Evolutionary conservation across 2,888 invertebrate genomes (phyloP), one percentile per base, ranked within the genome.

Genomic region (Tipula vernalis): DNA sequence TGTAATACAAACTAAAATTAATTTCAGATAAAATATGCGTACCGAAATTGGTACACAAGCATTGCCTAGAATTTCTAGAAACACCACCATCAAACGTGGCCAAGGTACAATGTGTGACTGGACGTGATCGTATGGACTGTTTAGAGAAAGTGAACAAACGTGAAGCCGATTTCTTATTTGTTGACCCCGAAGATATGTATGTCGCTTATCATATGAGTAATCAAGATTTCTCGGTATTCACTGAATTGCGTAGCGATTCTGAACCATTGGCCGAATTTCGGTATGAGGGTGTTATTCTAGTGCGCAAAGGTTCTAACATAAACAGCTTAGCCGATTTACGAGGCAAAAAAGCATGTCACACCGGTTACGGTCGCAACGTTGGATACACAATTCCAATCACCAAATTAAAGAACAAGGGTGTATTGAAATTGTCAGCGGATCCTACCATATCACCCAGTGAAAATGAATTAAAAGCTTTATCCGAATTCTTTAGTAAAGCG

Each of bases 111-210:
- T 96, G 96, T 91, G 92, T 96, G 13, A 91, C 95, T 0, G 96
- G 95, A 0, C 93, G 96, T 89, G 96, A 96, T 91, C 94, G 95
- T 89, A 93, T 95, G 90, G 95, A 95, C 87, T 98, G 98, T 89
- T 93, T 97, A 89, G 93, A 94, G 87, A 94, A 94, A 90, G 95
- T 98, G 8, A 95, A 95, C 88, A 93, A 94, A 88, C 94, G 95
- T 36, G 94, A 95, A 89, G 97, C 97, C 0, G 98, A 98, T 90
- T 93, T 97, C 87, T 94, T 96, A 39, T 95, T 95, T 6, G 95
- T 96, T 2, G 97, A 97, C 90, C 96, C 98, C 2, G 97, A 97
- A 89, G 97, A 97, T 89, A 96, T 97, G 94, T 97, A 97, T 90
- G 94, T 97, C 83, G 97, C 96, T 0, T 93, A 94, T 83, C 95